Conservation (phyloP, 2,797 vertebrate genomes). For the Chromobotia macracanthus region DNA sequence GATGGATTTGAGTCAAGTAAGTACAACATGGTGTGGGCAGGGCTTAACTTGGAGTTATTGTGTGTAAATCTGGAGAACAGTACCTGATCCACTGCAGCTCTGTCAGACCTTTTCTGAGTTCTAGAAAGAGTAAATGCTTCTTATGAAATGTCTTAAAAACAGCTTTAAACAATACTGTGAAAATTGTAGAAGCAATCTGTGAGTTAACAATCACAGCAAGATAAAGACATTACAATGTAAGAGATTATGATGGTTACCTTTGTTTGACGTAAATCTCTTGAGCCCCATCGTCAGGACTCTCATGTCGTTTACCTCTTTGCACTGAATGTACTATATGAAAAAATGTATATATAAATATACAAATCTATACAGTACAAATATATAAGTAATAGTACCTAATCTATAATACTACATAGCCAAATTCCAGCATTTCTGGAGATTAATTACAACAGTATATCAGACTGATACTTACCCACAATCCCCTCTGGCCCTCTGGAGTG, state of each 20-base stretch:
- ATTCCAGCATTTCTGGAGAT: not conserved
- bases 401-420: not conserved
- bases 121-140: conserved; percentile 4
- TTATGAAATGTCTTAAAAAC: conserved; percentile 6
- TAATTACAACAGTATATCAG: not conserved
- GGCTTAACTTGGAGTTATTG: not conserved
- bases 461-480: conserved; percentile 67
- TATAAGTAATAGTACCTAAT: no score
- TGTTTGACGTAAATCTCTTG: conserved; percentile 66
- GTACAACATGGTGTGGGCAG: no score
- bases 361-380: not conserved
- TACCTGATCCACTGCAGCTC: conserved; percentile 8
- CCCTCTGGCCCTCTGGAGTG: conserved; percentile 73
- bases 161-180: not conserved
- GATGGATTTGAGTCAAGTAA: no score
- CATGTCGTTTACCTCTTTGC: conserved; percentile 70
- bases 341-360: not conserved
- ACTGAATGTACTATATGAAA: conserved; percentile 69
- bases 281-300: conserved; percentile 59
- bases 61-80: not conserved
- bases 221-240: not conserved
- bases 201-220: not conserved
- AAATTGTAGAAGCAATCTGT: not conserved
- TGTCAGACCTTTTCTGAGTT: not conserved
- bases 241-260: conserved; percentile 59